phyloP scores from a whole-genome alignment of 1,140 invertebrate genomes.

The Drosophila athabasca region DNA sequence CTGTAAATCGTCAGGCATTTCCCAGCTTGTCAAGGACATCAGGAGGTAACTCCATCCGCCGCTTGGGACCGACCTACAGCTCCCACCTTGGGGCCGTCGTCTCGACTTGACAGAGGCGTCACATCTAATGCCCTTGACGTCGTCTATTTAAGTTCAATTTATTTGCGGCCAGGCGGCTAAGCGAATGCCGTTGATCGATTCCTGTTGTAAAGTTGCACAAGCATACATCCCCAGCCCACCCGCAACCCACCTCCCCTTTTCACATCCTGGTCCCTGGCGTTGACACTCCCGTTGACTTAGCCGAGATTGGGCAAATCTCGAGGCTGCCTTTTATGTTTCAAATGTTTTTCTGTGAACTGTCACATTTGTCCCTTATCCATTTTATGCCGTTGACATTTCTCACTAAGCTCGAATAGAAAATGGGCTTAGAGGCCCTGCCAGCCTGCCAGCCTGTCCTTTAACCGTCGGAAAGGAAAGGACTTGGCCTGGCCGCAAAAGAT shows the following conservation, averaged over 20 bases:
- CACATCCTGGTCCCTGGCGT: constrained; percentile 6
- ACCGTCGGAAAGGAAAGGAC: constrained; percentile 1
- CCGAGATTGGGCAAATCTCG: constrained; percentile 73
- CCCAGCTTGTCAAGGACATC: background rate
- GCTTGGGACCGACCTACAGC: background rate
- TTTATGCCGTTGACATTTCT: constrained; percentile 75
- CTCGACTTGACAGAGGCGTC: constrained; percentile 52
- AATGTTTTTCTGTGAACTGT: constrained; percentile 72
- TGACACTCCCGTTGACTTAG: constrained; percentile 49
- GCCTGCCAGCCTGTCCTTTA: no score
- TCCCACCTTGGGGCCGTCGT: constrained; percentile 30
- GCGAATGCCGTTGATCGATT: constrained; percentile 75
- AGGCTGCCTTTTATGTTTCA: constrained; percentile 60
- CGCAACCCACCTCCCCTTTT: constrained; percentile 5
- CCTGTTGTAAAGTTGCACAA: constrained; percentile 50
- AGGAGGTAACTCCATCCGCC: constrained; percentile 1
- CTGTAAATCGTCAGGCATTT: constrained; percentile 12
- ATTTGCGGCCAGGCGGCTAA: constrained; percentile 70
- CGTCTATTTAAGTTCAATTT: constrained; percentile 81
- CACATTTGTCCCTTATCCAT: constrained; percentile 76
- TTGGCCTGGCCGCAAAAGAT: constrained; percentile 18
- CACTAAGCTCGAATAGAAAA: constrained; percentile 70
- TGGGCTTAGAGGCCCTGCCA: constrained; percentile 25
- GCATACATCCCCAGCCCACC: constrained; percentile 41
- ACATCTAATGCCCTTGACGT: constrained; percentile 76